Base-by-base conservation (phyloP, 1,140 invertebrate genomes). In the Pseudoatta argentina region DNA sequence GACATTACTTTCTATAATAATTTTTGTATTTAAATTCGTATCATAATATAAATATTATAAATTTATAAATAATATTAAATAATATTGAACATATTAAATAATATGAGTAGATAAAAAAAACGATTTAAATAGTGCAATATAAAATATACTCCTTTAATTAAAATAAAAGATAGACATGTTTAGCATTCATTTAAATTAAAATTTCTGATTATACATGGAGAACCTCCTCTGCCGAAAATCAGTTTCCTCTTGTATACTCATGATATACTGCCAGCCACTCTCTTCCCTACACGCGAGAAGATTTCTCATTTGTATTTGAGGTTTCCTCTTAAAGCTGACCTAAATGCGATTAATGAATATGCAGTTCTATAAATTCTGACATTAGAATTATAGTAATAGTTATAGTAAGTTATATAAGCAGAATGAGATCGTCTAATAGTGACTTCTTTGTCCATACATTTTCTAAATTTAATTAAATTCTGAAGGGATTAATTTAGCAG, bases 301-400 rank as follows among this genome's bases (percentile, higher is more conserved):
- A 83, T 83, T 83, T 83, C 79, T 75, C 79, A 75, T 75, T 69
- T 83, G 79, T 83, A 83, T 79, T 79, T 63, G 79, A 61, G 79
- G 79, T 75, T 83, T 83, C 8, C 79, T 73, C 79, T 79, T 67
- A 67, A 67, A 63, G 44, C 55, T 83, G 69, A 83, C 79, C 39
- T 83, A 61, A 83, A 75, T 61, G 59, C 59, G n/a, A 83, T 61
- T 83, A 83, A 83, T 73, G 39, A 83, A 83, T 34, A 82, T 48
- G 18, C 21, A 30, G 18, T 51, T n/a, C 10, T 21, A 48, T 21
- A 73, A 48, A 48, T 30, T 48, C 39, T 18, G 18, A 61, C 24
- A 27, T 59, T 6, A 30, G 27, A 30, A 57, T 51, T 14, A 16
- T 12, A 57, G 18, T 34, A 61, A 75, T 21, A 48, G 21, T 69